A percentile compares a stretch with the other conserved stretches of the same genome.
phyloP scores from a whole-genome alignment of 2,113 vertebrate genomes.

The Calidris pugnax region DNA sequence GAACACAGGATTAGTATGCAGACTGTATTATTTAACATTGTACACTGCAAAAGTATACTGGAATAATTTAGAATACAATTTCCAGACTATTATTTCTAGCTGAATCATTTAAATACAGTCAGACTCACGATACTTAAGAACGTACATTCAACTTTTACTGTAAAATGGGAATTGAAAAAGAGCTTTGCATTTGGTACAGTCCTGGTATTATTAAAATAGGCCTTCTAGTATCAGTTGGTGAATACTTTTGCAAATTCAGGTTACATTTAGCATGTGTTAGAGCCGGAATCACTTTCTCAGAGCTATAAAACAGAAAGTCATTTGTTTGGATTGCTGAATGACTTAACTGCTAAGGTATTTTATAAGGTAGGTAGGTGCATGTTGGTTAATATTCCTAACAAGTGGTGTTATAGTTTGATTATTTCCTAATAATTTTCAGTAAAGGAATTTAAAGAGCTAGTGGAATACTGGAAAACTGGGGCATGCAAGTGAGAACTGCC shows the following conservation, averaged over 20 bases:
- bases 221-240: background rate
- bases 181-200: background rate
- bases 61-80: background rate
- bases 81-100: background rate
- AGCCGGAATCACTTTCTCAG: background rate
- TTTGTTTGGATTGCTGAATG: background rate
- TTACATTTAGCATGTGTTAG: background rate
- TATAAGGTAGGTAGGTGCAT: background rate
- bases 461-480: background rate
- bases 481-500: background rate
- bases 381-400: background rate
- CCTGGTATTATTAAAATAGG: background rate
- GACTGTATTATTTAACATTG: background rate
- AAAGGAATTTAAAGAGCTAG: background rate
- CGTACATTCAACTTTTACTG: background rate
- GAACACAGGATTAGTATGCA: background rate
- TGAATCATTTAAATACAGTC: background rate
- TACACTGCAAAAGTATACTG: background rate
- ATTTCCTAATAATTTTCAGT: background rate
- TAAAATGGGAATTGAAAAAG: background rate
- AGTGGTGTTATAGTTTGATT: background rate
- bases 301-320: background rate
- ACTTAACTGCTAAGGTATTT: background rate
- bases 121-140: background rate
- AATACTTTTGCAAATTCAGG: background rate